Base-by-base conservation (phyloP, 2,888 invertebrate species). In the Machimus atricapillus region DNA sequence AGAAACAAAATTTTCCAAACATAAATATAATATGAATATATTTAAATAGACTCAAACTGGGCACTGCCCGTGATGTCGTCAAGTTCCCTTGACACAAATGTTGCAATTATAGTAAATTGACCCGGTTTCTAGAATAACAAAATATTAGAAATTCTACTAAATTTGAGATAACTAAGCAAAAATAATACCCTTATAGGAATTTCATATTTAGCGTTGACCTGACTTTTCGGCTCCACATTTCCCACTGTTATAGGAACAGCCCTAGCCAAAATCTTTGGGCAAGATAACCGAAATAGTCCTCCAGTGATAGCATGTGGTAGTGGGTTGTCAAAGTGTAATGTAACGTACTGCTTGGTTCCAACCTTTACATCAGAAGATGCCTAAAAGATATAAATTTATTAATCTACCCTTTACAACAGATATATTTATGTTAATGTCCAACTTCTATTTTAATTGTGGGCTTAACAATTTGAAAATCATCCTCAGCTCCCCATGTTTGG, bases 401-500 rank as follows among this genome's bases (percentile, higher is more conserved):
- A 14, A 76, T n/a, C 8, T 78, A 27, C 23, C 9, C 78, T 19
- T 93, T 40, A 40, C 34, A 40, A 34, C 40, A 12, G 12, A 2
- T 40, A 9, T 40, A 9, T 40, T 40, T 40, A 40, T 40, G 2
- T 12, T 9, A n/a, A 27, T 66, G 12, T 23, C 23, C 14, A 23
- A 96, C 96, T 93, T 95, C 94, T 52, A 97, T 94, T 52, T 92
- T 93, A 85, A 97, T 94, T 87, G 93, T 94, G 1, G 97, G 97
- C 90, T 96, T 96, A 43, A 95, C 92, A 7, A 97, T 94, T 91
- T 96, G 95, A 93, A 97, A 96, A 92, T 97, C 96, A 90, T 97
- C 97, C 90, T 97, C 96, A 89, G 95, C 96, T 0, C 96, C 95
- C 96, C 96, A 97, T 2, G 96, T 95, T 91, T 97, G 97, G 86